Evolutionary conservation across 2,113 vertebrate species (phyloP), one percentile per base, ranked within the genome.

Genomic region (Saiga tatarica): DNA sequence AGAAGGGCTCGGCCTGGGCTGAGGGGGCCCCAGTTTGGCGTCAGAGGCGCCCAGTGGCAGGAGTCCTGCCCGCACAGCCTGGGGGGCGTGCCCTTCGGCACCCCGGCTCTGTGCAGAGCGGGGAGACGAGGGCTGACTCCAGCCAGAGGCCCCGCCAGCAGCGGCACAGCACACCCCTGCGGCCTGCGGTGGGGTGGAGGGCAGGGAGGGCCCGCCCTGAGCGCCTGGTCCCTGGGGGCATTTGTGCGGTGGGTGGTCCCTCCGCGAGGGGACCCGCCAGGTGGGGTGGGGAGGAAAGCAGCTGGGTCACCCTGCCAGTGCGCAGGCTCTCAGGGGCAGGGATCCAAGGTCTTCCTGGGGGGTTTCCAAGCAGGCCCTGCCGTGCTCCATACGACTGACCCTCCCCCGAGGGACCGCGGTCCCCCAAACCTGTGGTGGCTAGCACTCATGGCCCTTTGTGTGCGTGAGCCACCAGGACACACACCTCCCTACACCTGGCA

Each of bases 401-500:
- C 6, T 45, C 6, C 47, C 79, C 42, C 5, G 3, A 57, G 50
- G 45, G n/a, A 17, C 17, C 39, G 33, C 25, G 1, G 4, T 3
- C 15, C 33, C 53, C 57, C 10, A 60, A 26, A 25, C 57, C 10
- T n/a, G 17, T 4, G 60, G 19, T 19, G 52, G 14, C 71, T n/a
- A 45, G 33, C 15, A 1, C 30, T 14, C 14, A 7, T 10, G 28
- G 11, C 84, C 7, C 39, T 59, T 52, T 9, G 28, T 15, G 1
- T 3, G 28, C 9, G 6, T 2, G 13, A 59, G 42, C 16, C 10
- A 0, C 57, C 67, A 15, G 14, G 9, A 3, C n/a, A 83, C 59
- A n/a, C 25, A 1, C 30, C 21, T 55, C 16, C 3, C 7, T n/a
- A 2, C 2, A 4, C 33, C 60, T 52, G 10, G 16, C 2, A 5